A percentile compares a stretch with the other conserved stretches of the same genome.
Conservation (phyloP, 2,113 vertebrate genomes). For the Taurulus bubalis region DNA sequence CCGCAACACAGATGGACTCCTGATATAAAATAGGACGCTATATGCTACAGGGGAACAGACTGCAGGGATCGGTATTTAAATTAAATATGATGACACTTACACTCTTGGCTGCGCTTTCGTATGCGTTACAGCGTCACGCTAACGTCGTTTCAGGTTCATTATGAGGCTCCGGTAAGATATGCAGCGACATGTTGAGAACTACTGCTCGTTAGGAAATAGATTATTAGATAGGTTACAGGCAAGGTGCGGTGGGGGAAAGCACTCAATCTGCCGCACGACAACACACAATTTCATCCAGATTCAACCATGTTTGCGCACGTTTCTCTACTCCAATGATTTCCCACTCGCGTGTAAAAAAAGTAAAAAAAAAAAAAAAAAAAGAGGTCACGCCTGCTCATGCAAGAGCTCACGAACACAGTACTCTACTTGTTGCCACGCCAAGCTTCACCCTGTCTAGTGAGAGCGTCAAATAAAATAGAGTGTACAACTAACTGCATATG, state of each 20-base stretch:
- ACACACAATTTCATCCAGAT: background rate
- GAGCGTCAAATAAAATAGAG: background rate
- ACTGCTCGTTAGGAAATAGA: background rate
- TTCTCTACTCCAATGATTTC: background rate
- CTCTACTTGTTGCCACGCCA: background rate
- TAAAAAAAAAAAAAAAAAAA: too few species aligned
- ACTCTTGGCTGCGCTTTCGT: background rate
- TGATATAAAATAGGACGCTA: slow-evolving; percentile 13
- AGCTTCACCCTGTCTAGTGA: background rate
- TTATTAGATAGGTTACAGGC: background rate
- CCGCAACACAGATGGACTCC: slow-evolving; percentile 54
- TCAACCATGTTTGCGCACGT: too few species aligned
- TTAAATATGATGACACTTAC: slow-evolving; percentile 30
- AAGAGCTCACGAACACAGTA: background rate
- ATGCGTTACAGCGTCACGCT: background rate
- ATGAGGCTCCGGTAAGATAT: background rate
- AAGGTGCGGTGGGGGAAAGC: background rate
- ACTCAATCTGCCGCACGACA: background rate
- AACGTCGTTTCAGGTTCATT: slow-evolving; percentile 24
- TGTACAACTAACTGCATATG: background rate
- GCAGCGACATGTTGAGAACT: background rate
- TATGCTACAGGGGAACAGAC: slow-evolving; percentile 35
- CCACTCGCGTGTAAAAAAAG: background rate
- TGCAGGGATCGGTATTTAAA: slow-evolving; percentile 34
- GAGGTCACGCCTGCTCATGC: too few species aligned